Base-by-base conservation (phyloP, 2,888 invertebrate species). In the Nephrocerus scutellatus region DNA sequence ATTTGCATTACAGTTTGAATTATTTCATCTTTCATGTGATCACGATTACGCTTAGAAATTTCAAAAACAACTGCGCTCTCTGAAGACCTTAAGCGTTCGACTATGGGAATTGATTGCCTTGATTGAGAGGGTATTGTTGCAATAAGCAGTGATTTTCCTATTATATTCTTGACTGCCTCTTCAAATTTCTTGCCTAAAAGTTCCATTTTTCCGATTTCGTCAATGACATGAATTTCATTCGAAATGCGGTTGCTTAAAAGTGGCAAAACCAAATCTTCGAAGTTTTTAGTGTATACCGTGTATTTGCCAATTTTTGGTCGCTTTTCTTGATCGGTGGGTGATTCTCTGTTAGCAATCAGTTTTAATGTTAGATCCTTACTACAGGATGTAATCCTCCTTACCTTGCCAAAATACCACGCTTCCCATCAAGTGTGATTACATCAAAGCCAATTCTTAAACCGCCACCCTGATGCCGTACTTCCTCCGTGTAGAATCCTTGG, bases 401-500 rank as follows among this genome's bases (percentile, higher is more conserved):
- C 57, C 76, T 70, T 6, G 82, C 76, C 34, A 82, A 61, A 9
- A 67, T 56, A 3, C 63, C 71, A 37, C 72, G 68, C 39, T 65
- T 53, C 1, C 72, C 73, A 43, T 62, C 50, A 3, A 71, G 55
- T 1, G 74, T 72, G 3, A 80, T 71, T 23, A 80, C 66, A 65
- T 81, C 79, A 55, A 82, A 82, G 9, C 82, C 82, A 26, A 72
- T 70, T 43, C 82, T 70, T 36, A 56, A 61, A 15, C 60, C 58
- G 4, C 64, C 63, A 5, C 10, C 30, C 14, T 55, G 50, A 38
- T 54, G 48, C 26, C 77, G 62, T 1, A 78, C 57, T 64, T 82
- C 82, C 57, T 81, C 76, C 0, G 82, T 82, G 49, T 75, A 77
- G 62, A 82, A 82, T 3, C 82, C 82, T 36, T 59, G 51, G 6